phyloP scores from a whole-genome alignment of 1,140 invertebrate genomes.

The Condylostylus longicornis region DNA sequence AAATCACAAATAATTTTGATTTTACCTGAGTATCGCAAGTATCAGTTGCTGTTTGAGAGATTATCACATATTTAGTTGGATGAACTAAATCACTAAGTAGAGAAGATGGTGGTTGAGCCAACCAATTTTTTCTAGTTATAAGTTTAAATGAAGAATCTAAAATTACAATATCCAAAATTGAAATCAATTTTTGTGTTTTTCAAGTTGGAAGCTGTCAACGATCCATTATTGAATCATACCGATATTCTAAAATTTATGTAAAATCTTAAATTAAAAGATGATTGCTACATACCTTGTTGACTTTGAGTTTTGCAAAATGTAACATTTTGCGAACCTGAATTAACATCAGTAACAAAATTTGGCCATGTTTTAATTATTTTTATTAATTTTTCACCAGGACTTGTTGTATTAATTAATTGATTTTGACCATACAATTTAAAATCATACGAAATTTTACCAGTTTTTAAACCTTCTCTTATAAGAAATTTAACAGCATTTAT shows the following conservation, averaged over 20 bases:
- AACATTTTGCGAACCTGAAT: too few species aligned
- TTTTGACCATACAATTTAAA: conserved; percentile 48
- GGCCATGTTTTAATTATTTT: conserved; percentile 42
- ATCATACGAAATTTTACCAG: conserved; percentile 35
- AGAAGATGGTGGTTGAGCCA: conserved; percentile 40
- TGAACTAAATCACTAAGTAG: conserved; percentile 23
- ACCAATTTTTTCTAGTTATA: too few species aligned
- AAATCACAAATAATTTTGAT: neutral
- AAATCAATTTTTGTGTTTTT: too few species aligned
- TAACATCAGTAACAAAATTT: conserved; percentile 31
- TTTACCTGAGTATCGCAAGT: conserved; percentile 29
- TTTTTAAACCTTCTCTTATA: conserved; percentile 38
- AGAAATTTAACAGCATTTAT: conserved; percentile 38
- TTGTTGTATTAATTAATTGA: conserved; percentile 42
- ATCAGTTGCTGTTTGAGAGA: conserved; percentile 34
- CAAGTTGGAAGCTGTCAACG: too few species aligned
- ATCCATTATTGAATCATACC: too few species aligned
- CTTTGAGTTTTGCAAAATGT: too few species aligned
- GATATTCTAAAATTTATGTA: too few species aligned
- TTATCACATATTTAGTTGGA: conserved; percentile 35
- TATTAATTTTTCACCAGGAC: conserved; percentile 44
- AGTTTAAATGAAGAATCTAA: too few species aligned
- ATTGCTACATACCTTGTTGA: too few species aligned
- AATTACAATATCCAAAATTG: too few species aligned
- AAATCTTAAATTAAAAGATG: too few species aligned